Percentiles rank a stretch among this genome's conserved stretches.
These are phyloP conservation scores for Muscicapa adusta DNA, from an alignment of 2,113 vertebrate species.

Conservation along the genomic window DNA sequence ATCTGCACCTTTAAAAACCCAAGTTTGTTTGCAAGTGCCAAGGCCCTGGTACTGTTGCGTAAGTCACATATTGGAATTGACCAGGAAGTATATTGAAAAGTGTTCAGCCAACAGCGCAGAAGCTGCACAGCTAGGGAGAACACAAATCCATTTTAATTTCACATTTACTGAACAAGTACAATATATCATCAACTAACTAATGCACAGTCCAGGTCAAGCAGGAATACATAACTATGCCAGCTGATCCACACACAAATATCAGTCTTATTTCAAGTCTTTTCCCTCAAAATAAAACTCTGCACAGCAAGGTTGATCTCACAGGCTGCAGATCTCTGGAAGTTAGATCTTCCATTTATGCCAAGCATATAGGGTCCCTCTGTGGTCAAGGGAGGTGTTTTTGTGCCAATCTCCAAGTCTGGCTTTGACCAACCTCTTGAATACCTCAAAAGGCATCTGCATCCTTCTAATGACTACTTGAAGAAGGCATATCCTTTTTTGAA, in stretches of 20 bases:
- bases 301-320: neutral
- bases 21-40: neutral
- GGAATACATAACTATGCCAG: neutral
- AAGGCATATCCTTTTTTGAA: neutral
- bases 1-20: neutral
- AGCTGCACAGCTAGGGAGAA: conserved; percentile 9
- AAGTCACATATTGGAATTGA: neutral
- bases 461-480: neutral
- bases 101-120: neutral
- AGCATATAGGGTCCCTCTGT: neutral
- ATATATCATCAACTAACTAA: neutral
- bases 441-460: neutral
- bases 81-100: neutral
- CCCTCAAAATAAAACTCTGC: neutral
- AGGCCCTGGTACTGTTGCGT: neutral
- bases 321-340: neutral
- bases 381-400: neutral
- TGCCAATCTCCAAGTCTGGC: neutral
- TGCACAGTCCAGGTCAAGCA: neutral
- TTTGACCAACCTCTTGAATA: neutral
- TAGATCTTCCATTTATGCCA: neutral
- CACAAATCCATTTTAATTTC: conserved; percentile 18
- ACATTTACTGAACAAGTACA: conserved; percentile 19
- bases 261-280: neutral
- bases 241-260: neutral